These are phyloP conservation scores for Dione juno DNA, from an alignment of 2,888 invertebrate species.

Conservation along the genomic window DNA sequence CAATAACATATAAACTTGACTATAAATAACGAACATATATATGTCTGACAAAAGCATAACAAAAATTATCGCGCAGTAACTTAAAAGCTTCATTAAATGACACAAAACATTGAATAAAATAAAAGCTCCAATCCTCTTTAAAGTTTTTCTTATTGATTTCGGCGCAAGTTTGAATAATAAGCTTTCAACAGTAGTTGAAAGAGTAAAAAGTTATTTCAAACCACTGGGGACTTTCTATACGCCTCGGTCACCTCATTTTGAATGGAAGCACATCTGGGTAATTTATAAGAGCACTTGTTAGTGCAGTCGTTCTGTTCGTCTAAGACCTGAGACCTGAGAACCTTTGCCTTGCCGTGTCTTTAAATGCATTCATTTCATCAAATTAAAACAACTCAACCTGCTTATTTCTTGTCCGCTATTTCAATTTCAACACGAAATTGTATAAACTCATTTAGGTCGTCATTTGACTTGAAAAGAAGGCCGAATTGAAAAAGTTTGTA, in stretches of 20 bases:
- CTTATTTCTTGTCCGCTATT: constrained; percentile 25
- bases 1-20: too few species aligned
- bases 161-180: constrained; percentile 18
- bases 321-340: neutral
- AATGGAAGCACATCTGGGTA: constrained; percentile 21
- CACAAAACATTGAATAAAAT: neutral
- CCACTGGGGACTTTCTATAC: constrained; percentile 14
- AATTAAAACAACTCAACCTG: constrained; percentile 20
- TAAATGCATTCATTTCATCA: constrained; percentile 1
- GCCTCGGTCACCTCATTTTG: constrained; percentile 18
- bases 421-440: constrained; percentile 50
- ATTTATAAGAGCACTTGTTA: constrained; percentile 13
- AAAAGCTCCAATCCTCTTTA: constrained; percentile 1
- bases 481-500: constrained; percentile 67
- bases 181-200: constrained; percentile 19
- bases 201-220: constrained; percentile 22
- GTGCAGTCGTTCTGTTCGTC: constrained; percentile 1
- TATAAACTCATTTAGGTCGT: constrained; percentile 64
- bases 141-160: constrained; percentile 2
- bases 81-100: neutral
- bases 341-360: neutral
- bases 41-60: too few species aligned
- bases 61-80: too few species aligned
- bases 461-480: constrained; percentile 58
- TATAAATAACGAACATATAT: too few species aligned